Conservation (phyloP, 2,113 vertebrate species). For the Saguinus imperator region DNA sequence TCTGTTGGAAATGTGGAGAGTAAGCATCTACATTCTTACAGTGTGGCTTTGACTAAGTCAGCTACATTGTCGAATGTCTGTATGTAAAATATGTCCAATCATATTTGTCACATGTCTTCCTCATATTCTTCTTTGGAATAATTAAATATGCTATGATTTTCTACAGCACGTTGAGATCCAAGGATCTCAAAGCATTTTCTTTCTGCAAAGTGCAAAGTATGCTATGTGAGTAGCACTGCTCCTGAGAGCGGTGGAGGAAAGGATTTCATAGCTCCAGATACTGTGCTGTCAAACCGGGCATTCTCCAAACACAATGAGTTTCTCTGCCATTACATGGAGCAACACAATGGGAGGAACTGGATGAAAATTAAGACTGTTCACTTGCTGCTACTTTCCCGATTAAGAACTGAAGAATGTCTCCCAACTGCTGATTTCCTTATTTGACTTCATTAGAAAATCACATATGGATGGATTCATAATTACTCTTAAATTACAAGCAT, state of each 20-base stretch:
- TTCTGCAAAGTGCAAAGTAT: background rate
- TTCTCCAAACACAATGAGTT: background rate
- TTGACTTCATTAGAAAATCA: constrained; percentile 79
- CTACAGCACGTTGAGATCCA: background rate
- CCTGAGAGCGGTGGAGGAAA: background rate
- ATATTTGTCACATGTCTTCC: background rate
- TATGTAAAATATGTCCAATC: background rate
- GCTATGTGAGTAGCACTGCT: background rate
- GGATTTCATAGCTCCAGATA: background rate
- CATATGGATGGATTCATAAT: constrained; percentile 68
- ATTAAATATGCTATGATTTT: background rate
- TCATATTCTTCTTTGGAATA: background rate
- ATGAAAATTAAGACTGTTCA: constrained; percentile 36
- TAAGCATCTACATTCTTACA: background rate
- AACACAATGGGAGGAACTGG: background rate
- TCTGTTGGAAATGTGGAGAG: background rate
- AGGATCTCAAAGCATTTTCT: background rate
- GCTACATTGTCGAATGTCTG: background rate
- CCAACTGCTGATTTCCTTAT: constrained; percentile 66
- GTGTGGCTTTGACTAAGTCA: background rate
- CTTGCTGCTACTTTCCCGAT: constrained; percentile 62
- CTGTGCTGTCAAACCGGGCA: background rate
- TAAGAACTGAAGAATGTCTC: constrained; percentile 62
- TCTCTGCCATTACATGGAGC: background rate
- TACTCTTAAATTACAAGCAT: constrained; percentile 69